Evolutionary conservation across 2,797 vertebrate species (phyloP), one percentile per base, ranked within the genome.

Genomic region (Chloroceryle inda): DNA sequence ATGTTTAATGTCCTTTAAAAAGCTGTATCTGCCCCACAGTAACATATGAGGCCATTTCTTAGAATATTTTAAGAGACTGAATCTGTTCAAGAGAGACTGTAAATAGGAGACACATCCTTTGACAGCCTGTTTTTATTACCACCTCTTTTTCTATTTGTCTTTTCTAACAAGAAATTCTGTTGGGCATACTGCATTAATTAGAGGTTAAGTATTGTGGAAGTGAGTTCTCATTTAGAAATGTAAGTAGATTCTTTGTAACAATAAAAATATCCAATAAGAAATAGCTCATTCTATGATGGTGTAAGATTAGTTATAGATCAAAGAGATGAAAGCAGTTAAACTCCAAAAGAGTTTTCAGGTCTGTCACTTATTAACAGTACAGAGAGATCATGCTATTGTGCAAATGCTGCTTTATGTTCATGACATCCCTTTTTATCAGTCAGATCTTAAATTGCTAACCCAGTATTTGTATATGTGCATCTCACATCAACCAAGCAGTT

Each of bases 101-200:
- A 78, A 92, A 63, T 85, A 33, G 17, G 9, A 94, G 11, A 78
- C 24, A 72, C 38, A 26, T 63, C 38, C 44, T 86, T 66, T 93
- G 52, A 79, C 87, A 94, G 44, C 31, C 19, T 93, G 35, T 42
- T 95, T 89, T 85, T 85, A 38, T 72, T 92, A 83, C 74, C 45
- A 44, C 17, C 15, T 84, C 31, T 85, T 94, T 86, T 83, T 62
- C 56, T 87, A 15, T 91, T 80, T 4, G 3, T 83, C 23, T 81
- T 89, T 78, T 72, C 69, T 86, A 44, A 89, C n/a, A 10, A 55
- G 40, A 68, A 29, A 79, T 61, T 86, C 42, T 64, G 11, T 67
- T 76, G 24, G 45, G 63, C 62, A 69, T 66, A 81, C 29, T 88
- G n/a, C 68, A 37, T 89, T 71, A 79, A 76, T 88, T 78, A 90